Evolutionary conservation across 2,113 vertebrate species (phyloP).

Genomic region (Thalassarche chlororhynchos): DNA sequence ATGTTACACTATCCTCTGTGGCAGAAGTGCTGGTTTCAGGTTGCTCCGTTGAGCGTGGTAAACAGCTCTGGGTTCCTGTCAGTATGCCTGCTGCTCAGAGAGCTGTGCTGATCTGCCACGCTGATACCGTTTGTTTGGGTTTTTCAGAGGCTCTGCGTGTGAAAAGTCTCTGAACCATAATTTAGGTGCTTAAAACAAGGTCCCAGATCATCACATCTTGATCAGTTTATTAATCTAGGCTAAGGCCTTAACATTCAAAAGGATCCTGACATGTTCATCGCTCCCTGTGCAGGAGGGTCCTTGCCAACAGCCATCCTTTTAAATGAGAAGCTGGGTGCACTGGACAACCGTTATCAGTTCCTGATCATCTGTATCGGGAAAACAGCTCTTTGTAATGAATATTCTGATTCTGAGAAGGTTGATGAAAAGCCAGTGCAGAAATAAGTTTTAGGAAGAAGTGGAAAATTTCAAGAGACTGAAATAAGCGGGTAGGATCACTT

Average conservation of each 20-base stretch:
- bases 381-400: background rate
- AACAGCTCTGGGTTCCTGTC: background rate
- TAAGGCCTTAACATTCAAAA: background rate
- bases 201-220: background rate
- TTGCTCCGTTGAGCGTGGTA: constrained; percentile 52
- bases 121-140: constrained; percentile 1
- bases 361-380: background rate
- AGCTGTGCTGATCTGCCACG: background rate
- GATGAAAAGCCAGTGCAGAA: background rate
- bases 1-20: constrained; percentile 51
- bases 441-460: background rate
- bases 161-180: background rate
- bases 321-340: background rate
- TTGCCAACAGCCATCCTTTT: background rate
- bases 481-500: background rate
- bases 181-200: background rate
- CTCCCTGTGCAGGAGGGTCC: background rate
- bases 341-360: background rate
- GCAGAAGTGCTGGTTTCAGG: constrained; percentile 16
- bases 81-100: background rate
- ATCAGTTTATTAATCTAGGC: background rate
- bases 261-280: background rate
- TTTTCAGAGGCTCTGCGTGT: background rate
- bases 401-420: background rate
- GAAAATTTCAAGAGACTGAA: background rate